Evolutionary conservation across 2,888 invertebrate genomes (phyloP), one percentile per base, ranked within the genome.

Genomic region (Oxystoma pomonae): DNA sequence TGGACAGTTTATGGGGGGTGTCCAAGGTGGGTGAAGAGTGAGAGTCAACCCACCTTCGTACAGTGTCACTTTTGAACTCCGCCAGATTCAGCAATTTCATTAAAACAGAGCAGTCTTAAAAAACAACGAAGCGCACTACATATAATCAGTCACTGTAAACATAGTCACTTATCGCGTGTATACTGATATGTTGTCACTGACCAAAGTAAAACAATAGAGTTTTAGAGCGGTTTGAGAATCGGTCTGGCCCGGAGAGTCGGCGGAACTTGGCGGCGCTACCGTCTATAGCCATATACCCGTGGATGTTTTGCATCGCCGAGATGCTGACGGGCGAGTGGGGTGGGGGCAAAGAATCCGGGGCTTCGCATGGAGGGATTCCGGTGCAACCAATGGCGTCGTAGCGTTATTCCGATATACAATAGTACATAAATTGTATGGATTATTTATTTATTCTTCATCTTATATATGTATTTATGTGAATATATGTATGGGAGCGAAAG

Each of bases 11-110:
- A 79, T 83, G 81, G 79, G 83, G 81, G 64, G 73, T 72, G 70
- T 71, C 73, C 70, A 75, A 75, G 80, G 74, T 82, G 84, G 84
- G 86, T 82, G 84, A 77, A 71, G 77, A 79, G 75, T 75, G 75
- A 66, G 84, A 83, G 79, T 84, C 83, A 75, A 84, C 84, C 84
- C 84, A 84, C 80, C 84, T 82, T 82, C 84, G 79, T 72, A 84
- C 83, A 77, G 83, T 81, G 76, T 84, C 84, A 77, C 83, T 82
- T 77, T 83, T 83, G 73, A 84, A 81, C 79, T 84, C 84, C 85
- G 35, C 35, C 35, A 85, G 83, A 81, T 83, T 84, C 81, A 81
- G 35, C 12, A 35, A 7, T 35, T 35, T 35, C 35, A 35, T 35
- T 35, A 35, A 35, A 35, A 7, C 35, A 12, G n/a, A n/a, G 12